phyloP scores from a whole-genome alignment of 2,797 vertebrate genomes.

The Trachurus trachurus region DNA sequence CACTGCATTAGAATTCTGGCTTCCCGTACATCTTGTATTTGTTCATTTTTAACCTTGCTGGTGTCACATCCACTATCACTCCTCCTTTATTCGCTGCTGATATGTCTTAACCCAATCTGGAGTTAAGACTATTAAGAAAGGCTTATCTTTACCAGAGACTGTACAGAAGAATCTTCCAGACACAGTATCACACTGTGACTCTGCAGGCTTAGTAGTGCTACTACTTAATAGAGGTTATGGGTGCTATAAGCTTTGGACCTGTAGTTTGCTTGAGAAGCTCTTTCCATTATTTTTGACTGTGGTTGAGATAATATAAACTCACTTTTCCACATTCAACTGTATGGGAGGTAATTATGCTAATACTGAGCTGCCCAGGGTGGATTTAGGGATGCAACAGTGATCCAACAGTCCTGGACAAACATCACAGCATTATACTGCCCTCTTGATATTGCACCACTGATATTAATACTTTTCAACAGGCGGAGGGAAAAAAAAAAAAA shows the following conservation, averaged over 20 bases:
- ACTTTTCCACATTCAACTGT: background rate
- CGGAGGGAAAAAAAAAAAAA: too few relatives aligned
- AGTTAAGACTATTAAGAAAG: conserved; percentile 27
- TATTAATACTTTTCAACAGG: background rate
- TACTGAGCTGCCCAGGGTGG: too few relatives aligned
- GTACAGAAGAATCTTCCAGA: background rate
- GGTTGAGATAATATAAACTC: background rate
- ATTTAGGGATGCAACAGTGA: too few relatives aligned
- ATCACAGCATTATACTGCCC: background rate
- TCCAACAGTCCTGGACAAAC: background rate
- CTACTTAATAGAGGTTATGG: background rate
- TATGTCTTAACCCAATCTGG: conserved; percentile 1
- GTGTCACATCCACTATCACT: background rate
- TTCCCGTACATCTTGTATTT: background rate
- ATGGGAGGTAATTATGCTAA: background rate
- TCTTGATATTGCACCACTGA: background rate
- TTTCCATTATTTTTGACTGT: background rate
- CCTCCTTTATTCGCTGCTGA: conserved; percentile 15
- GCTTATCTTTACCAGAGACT: conserved; percentile 17
- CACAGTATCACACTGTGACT: background rate
- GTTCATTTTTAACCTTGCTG: background rate
- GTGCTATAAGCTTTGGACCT: background rate
- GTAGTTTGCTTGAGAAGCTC: background rate
- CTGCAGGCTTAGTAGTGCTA: background rate
- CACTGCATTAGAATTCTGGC: background rate